A percentile compares a stretch with the other conserved stretches of the same genome.
These are phyloP conservation scores for Macrosiphum euphorbiae DNA, from an alignment of 2,888 invertebrate species.

Conservation along the genomic window DNA sequence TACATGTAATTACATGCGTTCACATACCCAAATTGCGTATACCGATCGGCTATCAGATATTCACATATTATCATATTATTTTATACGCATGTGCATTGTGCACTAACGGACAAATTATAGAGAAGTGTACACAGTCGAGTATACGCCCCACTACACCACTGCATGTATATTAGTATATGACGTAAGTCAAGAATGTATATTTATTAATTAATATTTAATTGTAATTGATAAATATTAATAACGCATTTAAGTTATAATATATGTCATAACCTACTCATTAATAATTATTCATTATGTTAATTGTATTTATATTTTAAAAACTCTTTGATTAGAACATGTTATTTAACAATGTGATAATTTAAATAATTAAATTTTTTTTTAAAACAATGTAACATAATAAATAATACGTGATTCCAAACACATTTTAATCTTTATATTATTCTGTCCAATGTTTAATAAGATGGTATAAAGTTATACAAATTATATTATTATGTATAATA, in stretches of 20 bases:
- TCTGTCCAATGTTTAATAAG: not conserved
- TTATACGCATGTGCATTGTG: not conserved
- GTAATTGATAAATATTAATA: not conserved
- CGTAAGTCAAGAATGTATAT: not conserved
- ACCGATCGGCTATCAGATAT: too few relatives aligned
- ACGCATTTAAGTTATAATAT: not conserved
- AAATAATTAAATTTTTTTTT: not conserved
- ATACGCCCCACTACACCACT: not conserved
- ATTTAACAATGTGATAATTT: not conserved
- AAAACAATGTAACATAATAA: slow-evolving; percentile 21
- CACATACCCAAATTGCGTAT: not conserved
- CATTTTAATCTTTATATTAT: slow-evolving; percentile 11
- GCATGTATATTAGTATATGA: not conserved
- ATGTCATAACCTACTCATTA: not conserved
- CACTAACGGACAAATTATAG: not conserved
- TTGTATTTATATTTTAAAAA: not conserved
- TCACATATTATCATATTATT: not conserved
- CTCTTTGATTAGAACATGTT: not conserved
- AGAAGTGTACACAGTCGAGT: not conserved
- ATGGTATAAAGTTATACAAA: not conserved
- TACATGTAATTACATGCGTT: not conserved
- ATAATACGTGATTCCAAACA: slow-evolving; percentile 31
- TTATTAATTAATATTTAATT: not conserved
- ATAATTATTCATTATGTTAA: not conserved
- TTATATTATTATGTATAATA: not conserved